Evolutionary conservation across 2,113 vertebrate species (phyloP).

Genomic region (Fregata magnificens): DNA sequence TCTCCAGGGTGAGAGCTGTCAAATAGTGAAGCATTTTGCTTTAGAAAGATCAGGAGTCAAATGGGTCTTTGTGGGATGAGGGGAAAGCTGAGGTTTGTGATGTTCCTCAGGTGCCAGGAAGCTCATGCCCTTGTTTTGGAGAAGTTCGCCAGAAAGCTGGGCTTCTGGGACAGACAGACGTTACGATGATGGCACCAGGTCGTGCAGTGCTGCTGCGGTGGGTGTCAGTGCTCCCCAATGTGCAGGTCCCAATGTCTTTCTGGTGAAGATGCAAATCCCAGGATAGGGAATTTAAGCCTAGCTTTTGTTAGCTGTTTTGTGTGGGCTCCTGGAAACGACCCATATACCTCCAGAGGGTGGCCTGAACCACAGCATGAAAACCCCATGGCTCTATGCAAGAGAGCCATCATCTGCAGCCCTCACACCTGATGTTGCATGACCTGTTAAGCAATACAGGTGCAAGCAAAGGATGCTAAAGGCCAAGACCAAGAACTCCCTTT

Average conservation of each 20-base stretch:
- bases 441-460: rapidly evolving
- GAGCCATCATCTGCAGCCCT: not conserved
- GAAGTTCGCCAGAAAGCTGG: not conserved
- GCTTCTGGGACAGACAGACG: not conserved
- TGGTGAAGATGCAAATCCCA: not conserved
- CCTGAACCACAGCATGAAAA: not conserved
- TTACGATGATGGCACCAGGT: not conserved
- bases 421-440: rapidly evolving
- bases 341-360: not conserved
- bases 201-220: not conserved
- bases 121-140: not conserved
- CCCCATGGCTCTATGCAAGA: not conserved
- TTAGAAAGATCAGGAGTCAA: not conserved
- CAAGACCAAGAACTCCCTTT: not conserved
- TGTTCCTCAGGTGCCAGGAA: not conserved
- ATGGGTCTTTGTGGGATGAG: not conserved
- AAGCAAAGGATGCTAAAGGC: not conserved
- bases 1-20: not conserved
- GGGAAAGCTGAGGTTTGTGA: not conserved
- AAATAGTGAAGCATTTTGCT: not conserved
- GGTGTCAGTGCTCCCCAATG: not conserved
- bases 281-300: not conserved
- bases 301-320: not conserved
- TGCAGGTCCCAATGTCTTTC: not conserved
- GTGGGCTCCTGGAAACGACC: not conserved